Conservation (phyloP, 2,113 vertebrate genomes). For the Trogon melanurus region DNA sequence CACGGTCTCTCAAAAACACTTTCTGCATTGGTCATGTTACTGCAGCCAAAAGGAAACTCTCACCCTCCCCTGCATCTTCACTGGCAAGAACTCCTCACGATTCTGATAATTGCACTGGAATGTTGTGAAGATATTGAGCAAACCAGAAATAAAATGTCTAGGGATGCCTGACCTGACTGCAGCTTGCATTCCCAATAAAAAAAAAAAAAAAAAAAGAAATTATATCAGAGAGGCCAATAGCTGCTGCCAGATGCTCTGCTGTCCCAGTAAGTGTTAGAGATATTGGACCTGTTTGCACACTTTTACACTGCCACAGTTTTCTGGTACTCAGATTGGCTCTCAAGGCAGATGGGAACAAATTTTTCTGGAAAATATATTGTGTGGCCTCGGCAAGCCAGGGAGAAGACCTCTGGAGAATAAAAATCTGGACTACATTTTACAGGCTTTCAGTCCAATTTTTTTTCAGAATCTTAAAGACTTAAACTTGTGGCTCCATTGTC, state of each 20-base stretch:
- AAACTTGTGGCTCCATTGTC: neutral
- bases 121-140: neutral
- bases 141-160: neutral
- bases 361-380: neutral
- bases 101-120: neutral
- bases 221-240: neutral
- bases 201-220: neutral
- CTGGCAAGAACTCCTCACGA: neutral
- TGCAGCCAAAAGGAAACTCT: neutral
- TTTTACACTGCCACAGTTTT: neutral
- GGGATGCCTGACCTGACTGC: neutral
- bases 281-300: neutral
- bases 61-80: neutral
- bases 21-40: neutral
- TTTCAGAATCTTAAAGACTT: neutral
- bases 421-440: neutral
- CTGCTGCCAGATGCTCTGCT: neutral
- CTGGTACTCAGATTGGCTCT: neutral
- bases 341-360: neutral
- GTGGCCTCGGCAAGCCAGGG: neutral
- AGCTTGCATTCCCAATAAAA: neutral
- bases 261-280: neutral
- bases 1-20: neutral
- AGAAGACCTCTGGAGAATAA: neutral
- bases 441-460: neutral